A percentile compares a stretch with the other conserved stretches of the same genome.
phyloP scores from a whole-genome alignment of 2,797 vertebrate genomes.

The Loris lydekkerianus region DNA sequence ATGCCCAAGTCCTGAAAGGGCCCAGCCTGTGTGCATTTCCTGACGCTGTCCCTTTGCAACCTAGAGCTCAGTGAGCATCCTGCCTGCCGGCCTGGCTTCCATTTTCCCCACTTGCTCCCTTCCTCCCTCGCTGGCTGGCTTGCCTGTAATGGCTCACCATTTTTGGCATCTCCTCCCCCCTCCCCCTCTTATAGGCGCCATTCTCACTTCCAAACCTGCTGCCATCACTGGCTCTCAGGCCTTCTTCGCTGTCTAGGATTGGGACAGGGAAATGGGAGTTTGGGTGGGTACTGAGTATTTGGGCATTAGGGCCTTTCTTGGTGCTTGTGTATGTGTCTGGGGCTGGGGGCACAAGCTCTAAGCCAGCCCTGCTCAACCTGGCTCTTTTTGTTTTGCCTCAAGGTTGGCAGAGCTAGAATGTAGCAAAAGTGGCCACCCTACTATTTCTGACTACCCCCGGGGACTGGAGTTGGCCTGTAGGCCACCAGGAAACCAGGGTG shows the following conservation, averaged over 20 bases:
- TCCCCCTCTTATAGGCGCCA: slow-evolving; percentile 72
- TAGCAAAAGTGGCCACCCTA: neutral
- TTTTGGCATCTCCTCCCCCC: slow-evolving; percentile 73
- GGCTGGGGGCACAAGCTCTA: neutral
- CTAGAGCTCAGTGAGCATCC: slow-evolving; percentile 15
- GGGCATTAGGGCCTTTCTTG: slow-evolving; percentile 46
- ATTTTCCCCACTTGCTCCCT: slow-evolving; percentile 45
- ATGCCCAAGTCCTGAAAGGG: slow-evolving; percentile 11
- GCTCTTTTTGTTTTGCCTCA: neutral
- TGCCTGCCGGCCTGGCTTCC: slow-evolving; percentile 68
- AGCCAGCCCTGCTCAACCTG: neutral
- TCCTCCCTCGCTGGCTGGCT: slow-evolving; percentile 31
- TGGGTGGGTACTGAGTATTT: neutral
- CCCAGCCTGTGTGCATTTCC: neutral
- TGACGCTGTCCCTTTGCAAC: slow-evolving; percentile 53
- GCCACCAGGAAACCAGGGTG: neutral
- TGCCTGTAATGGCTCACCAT: slow-evolving; percentile 74
- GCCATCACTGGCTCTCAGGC: slow-evolving; percentile 60
- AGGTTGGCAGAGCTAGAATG: slow-evolving; percentile 58
- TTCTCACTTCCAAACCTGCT: slow-evolving; percentile 73
- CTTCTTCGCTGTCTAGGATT: slow-evolving; percentile 52
- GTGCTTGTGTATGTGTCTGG: neutral
- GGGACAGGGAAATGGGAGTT: slow-evolving; percentile 54
- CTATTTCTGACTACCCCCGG: neutral
- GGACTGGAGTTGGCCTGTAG: neutral